phyloP scores from a whole-genome alignment of 2,888 invertebrate genomes.

The Agelastica alni region DNA sequence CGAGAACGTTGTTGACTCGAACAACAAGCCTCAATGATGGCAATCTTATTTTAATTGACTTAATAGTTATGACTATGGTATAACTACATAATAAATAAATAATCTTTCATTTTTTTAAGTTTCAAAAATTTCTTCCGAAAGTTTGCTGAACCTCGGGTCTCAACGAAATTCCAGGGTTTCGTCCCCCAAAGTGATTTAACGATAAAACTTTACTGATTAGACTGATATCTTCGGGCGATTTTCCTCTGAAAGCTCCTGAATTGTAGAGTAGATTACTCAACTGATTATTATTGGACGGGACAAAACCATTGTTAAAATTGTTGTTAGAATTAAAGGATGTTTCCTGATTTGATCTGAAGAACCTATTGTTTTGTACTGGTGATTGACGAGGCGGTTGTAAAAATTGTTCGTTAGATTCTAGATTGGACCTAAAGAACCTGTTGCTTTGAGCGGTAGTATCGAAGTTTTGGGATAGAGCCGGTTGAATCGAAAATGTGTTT shows the following conservation, averaged over 20 bases:
- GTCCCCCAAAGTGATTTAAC: slow-evolving; percentile 63
- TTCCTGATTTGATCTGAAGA: slow-evolving; percentile 37
- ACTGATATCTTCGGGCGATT: slow-evolving; percentile 72
- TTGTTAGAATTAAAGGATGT: slow-evolving; percentile 15
- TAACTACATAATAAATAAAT: slow-evolving; percentile 26
- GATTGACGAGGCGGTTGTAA: slow-evolving; percentile 13
- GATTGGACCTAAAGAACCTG: slow-evolving; percentile 37
- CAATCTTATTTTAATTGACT: slow-evolving; percentile 13
- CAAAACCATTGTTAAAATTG: too few relatives aligned
- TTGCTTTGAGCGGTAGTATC: slow-evolving; percentile 20
- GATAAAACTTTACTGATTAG: slow-evolving; percentile 82
- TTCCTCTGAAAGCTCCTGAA: slow-evolving; percentile 64
- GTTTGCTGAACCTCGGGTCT: slow-evolving; percentile 14
- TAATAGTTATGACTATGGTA: slow-evolving; percentile 21
- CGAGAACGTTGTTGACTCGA: slow-evolving; percentile 23
- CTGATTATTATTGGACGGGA: slow-evolving; percentile 55
- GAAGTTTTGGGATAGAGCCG: slow-evolving; percentile 30
- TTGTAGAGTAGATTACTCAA: slow-evolving; percentile 68
- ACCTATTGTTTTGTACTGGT: slow-evolving; percentile 26
- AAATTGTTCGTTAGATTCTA: slow-evolving; percentile 26
- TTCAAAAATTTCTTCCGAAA: slow-evolving; percentile 16
- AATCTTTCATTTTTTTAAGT: neutral
- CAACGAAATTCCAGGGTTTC: slow-evolving; percentile 10
- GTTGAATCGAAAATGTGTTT: slow-evolving; percentile 35
- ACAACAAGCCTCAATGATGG: slow-evolving; percentile 8